These are phyloP conservation scores for Euwallacea similis DNA, from an alignment of 1,140 invertebrate species.

Conservation along the genomic window DNA sequence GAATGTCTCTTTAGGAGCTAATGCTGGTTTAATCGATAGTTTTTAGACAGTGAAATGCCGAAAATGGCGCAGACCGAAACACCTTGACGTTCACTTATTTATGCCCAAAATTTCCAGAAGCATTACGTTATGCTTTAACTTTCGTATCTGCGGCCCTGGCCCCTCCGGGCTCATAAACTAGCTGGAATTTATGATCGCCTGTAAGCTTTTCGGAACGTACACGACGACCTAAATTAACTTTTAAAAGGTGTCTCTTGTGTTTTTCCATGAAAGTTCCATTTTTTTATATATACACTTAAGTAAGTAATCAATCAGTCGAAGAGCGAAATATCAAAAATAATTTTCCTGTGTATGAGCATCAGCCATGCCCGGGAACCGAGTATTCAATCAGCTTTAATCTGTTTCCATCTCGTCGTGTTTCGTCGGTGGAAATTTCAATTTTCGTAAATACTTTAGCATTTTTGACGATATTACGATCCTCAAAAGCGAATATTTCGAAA, in stretches of 20 bases:
- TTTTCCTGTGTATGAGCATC: neutral
- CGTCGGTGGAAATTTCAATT: slow-evolving; percentile 6
- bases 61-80: neutral
- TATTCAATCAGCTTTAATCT: slow-evolving; percentile 2
- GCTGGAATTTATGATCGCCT: slow-evolving; percentile 14
- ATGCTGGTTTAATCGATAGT: slow-evolving; percentile 13
- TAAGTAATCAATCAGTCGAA: too few relatives aligned
- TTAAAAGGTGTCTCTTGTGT: slow-evolving; percentile 10
- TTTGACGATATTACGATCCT: neutral
- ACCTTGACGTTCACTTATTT: slow-evolving; percentile 13
- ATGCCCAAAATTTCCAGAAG: slow-evolving; percentile 17
- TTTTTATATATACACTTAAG: too few relatives aligned
- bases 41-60: neutral
- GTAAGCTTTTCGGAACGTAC: neutral
- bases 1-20: neutral
- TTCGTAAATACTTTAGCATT: slow-evolving; percentile 4
- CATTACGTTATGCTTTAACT: slow-evolving; percentile 12
- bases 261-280: neutral
- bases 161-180: slow-evolving; percentile 20
- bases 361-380: neutral
- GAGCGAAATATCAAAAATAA: too few relatives aligned
- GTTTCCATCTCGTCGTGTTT: neutral
- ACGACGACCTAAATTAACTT: slow-evolving; percentile 5
- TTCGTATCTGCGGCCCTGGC: slow-evolving; percentile 11
- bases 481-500: slow-evolving; percentile 4